Base-by-base conservation (phyloP, 2,797 vertebrate species). In the Nannoperca australis region DNA sequence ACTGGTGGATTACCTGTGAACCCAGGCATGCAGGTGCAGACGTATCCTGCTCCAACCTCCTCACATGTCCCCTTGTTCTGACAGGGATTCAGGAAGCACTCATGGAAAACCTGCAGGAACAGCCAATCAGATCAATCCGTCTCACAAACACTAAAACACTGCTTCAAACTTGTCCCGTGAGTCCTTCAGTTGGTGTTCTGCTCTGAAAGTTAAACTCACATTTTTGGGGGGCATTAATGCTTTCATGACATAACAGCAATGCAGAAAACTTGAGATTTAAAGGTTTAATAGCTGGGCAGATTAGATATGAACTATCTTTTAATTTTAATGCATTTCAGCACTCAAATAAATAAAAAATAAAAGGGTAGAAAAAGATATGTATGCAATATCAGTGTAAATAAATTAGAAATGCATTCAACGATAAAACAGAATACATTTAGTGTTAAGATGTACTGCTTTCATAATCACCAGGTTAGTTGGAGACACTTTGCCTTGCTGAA, bases 11-110 rank as follows among this genome's bases (percentile, higher is more conserved):
- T 94, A 98, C 98, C 98, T 96, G 97, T 97, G 88, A 97, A 99
- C 45, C 97, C 97, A 10, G 94, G 94, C 44, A 92, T 95, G 83
- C 98, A 99, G 85, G 96, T 94, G 88, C 98, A 99, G 76, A 97
- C 88, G 56, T 98, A 98, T 80, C 98, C 98, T 8, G 91, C 96
- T 58, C 98, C 98, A 42, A 98, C 93, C 66, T 99, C 97, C 86
- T 99, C 97, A 90, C 98, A 99, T 0, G 96, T 99, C 13, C 98
- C 98, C 69, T 96, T 95, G 69, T 97, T 98, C 90, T 96, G 97
- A 89, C 98, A 99, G 0, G 98, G 98, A 84, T 97, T 97, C 89
- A 98, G 90, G 90, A 99, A 98, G 85, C 98, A 99, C 85, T 99
- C 98, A 0, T 99, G 97, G 90, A 99, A 99, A 91, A 98, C 96